Conservation (phyloP, 1,140 invertebrate species). For the Leptopilina clavipes region DNA sequence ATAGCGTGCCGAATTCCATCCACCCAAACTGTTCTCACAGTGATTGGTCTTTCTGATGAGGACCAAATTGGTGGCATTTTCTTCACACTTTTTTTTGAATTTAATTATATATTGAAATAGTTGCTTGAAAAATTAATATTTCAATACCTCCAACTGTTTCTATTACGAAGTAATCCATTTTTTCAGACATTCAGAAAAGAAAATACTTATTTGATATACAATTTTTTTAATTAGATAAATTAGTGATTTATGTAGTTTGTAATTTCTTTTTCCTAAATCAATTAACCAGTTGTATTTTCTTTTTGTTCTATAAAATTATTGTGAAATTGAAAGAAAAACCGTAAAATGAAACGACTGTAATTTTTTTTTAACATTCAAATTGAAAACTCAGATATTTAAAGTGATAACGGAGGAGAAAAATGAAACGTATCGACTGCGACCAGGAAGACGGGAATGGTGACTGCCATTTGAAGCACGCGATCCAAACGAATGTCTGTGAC, state of each 20-base stretch:
- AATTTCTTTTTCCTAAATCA: no score
- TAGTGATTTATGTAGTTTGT: no score
- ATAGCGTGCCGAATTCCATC: slow-evolving; percentile 83
- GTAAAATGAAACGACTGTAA: background rate
- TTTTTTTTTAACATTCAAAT: background rate
- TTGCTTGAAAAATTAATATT: no score
- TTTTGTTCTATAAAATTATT: no score
- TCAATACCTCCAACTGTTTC: background rate
- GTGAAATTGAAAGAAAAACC: background rate
- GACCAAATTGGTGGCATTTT: slow-evolving; percentile 78
- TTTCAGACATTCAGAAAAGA: no score
- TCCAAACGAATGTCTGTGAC: slow-evolving; percentile 65
- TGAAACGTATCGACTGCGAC: slow-evolving; percentile 60
- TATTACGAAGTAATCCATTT: no score
- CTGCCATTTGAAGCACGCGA: slow-evolving; percentile 68
- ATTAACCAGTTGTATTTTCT: no score
- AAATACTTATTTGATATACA: no score
- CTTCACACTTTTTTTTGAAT: slow-evolving; percentile 29
- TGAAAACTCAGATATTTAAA: background rate
- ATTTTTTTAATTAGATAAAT: no score
- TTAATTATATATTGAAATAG: no score
- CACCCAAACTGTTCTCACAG: slow-evolving; percentile 82
- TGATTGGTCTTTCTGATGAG: slow-evolving; percentile 81
- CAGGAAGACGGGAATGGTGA: slow-evolving; percentile 54
- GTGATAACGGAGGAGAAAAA: slow-evolving; percentile 22